Conservation (phyloP, 2,888 invertebrate genomes). For the Athalia rosae region DNA sequence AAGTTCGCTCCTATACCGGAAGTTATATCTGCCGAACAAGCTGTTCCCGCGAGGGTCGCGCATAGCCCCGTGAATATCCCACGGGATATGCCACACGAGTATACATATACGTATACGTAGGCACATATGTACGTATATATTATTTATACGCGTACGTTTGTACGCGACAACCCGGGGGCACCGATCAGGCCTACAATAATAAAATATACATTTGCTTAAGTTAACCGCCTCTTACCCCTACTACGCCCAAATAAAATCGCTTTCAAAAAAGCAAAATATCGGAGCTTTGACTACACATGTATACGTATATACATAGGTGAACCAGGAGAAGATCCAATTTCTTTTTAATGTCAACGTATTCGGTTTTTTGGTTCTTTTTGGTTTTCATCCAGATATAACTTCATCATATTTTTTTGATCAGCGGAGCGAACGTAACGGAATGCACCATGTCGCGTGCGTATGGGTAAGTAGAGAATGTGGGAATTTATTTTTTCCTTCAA, state of each 20-base stretch:
- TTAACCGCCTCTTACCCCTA: constrained; percentile 9
- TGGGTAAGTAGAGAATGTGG: not conserved
- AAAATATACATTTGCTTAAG: constrained; percentile 39
- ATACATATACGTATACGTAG: too few relatives aligned
- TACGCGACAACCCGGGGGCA: constrained; percentile 15
- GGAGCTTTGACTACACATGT: too few relatives aligned
- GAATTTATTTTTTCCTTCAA: too few relatives aligned
- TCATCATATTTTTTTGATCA: too few relatives aligned
- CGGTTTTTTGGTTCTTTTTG: not conserved
- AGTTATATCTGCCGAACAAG: constrained; percentile 43
- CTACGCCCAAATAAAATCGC: too few relatives aligned
- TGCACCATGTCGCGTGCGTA: too few relatives aligned
- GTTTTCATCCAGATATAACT: not conserved
- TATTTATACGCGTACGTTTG: too few relatives aligned
- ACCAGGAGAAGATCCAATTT: not conserved
- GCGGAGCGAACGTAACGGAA: constrained; percentile 4
- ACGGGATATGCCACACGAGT: too few relatives aligned
- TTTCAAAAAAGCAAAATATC: too few relatives aligned
- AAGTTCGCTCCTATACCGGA: constrained; percentile 35
- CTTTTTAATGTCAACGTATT: not conserved
- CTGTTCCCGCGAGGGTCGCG: constrained; percentile 30
- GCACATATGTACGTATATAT: too few relatives aligned
- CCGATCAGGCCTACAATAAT: constrained; percentile 33
- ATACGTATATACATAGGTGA: too few relatives aligned
- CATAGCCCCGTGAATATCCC: not conserved